These are phyloP conservation scores for Intellagama lesueurii DNA, from an alignment of 2,797 vertebrate genomes.

Conservation along the genomic window DNA sequence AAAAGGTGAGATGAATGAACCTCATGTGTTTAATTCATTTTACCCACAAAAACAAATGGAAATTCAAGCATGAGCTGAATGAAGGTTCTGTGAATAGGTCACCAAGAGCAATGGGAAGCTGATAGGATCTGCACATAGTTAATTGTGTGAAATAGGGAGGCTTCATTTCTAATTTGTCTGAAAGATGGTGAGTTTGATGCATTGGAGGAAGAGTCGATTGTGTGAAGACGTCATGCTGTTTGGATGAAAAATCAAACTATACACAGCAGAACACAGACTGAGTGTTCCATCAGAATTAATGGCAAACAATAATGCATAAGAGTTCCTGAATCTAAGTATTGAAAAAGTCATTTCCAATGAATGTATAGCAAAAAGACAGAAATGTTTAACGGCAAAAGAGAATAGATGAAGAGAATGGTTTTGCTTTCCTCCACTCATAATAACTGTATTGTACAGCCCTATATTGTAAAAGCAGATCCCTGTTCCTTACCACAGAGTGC, in stretches of 20 bases:
- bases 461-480: not conserved
- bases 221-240: not conserved
- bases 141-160: not conserved
- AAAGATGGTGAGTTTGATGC: not conserved
- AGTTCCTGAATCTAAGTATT: not conserved
- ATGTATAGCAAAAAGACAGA: not conserved
- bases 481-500: not conserved
- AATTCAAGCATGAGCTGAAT: slow-evolving; percentile 5
- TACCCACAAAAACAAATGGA: not conserved
- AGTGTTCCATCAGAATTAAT: not conserved
- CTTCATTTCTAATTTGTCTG: not conserved
- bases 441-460: not conserved
- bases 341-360: not conserved
- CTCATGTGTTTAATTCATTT: not conserved
- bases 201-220: not conserved
- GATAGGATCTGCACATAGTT: not conserved
- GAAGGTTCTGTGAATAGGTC: not conserved
- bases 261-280: not conserved
- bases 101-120: not conserved
- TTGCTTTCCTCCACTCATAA: not conserved
- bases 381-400: not conserved
- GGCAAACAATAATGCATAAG: not conserved
- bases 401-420: not conserved
- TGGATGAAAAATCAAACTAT: not conserved
- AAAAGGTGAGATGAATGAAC: not conserved